phyloP scores from a whole-genome alignment of 2,113 vertebrate species.

The Hippocampus zosterae region DNA sequence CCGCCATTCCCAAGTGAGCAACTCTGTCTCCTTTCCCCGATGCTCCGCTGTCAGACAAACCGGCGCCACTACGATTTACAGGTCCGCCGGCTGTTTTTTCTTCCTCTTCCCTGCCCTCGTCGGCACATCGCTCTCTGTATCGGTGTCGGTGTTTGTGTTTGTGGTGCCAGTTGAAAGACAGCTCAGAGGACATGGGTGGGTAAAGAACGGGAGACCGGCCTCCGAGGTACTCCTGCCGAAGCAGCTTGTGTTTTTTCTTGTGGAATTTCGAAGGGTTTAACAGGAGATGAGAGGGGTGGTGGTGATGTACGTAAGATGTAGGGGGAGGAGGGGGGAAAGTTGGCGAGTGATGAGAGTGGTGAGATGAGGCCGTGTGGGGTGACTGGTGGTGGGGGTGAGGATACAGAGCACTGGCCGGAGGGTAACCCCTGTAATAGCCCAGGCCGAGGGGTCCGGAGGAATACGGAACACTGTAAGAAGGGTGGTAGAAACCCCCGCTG shows the following conservation, averaged over 20 bases:
- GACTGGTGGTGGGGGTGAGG: constrained; percentile 81
- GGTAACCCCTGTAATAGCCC: constrained; percentile 92
- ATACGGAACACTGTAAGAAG: constrained; percentile 93
- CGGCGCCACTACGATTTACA: constrained; percentile 45
- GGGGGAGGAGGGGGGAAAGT: constrained; percentile 82
- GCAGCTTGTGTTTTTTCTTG: constrained; percentile 98
- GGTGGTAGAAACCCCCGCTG: constrained; percentile 86
- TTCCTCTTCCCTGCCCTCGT: constrained; percentile 64
- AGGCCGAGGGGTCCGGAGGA: constrained; percentile 91
- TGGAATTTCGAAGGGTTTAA: constrained; percentile 96
- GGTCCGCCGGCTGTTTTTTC: constrained; percentile 43
- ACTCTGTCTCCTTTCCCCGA: constrained; percentile 61
- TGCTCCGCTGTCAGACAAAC: constrained; percentile 55
- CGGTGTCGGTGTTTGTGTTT: constrained; percentile 97
- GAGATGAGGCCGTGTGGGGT: constrained; percentile 76
- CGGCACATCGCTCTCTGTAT: constrained; percentile 80
- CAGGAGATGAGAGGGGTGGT: constrained; percentile 86
- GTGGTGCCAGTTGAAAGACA: constrained; percentile 99
- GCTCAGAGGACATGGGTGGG: constrained; percentile 89
- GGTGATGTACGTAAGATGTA: constrained; percentile 75
- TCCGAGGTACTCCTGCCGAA: constrained; percentile 89
- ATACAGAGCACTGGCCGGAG: constrained; percentile 87
- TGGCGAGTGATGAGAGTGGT: constrained; percentile 80
- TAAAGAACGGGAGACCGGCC: constrained; percentile 86
- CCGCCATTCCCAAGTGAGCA: constrained; percentile 71